Conservation (phyloP, 2,888 invertebrate genomes). For the Sinodicranocentrus sp. region DNA sequence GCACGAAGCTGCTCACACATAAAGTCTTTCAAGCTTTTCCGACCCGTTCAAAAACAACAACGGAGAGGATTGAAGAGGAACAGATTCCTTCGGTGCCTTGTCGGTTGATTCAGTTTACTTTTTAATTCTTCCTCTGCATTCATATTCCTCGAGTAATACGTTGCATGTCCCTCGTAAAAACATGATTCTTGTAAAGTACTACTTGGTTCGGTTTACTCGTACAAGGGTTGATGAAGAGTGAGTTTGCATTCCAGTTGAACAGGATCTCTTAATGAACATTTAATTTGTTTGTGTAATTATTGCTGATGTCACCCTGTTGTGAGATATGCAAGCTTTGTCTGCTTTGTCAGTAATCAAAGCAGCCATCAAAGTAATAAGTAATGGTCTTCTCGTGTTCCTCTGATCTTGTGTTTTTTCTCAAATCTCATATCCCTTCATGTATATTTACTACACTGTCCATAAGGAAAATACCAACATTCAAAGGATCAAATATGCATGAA, state of each 20-base stretch:
- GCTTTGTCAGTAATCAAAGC: constrained; percentile 15
- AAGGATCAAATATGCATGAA: not conserved
- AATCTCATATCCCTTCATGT: too few species aligned
- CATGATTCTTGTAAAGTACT: constrained; percentile 26
- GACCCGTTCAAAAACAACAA: too few species aligned
- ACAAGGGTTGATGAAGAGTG: constrained; percentile 17
- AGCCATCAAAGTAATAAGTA: constrained; percentile 5
- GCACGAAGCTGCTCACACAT: too few species aligned
- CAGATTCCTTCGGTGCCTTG: too few species aligned
- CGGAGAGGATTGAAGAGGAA: too few species aligned
- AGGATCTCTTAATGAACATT: constrained; percentile 58
- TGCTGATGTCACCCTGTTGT: constrained; percentile 70
- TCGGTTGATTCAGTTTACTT: too few species aligned
- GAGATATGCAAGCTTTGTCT: not conserved
- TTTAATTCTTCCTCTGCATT: not conserved
- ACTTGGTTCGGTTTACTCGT: constrained; percentile 14
- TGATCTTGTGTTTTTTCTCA: constrained; percentile 1
- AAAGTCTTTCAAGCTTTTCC: too few species aligned
- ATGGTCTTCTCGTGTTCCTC: constrained; percentile 10
- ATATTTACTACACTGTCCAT: too few species aligned
- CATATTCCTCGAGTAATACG: not conserved
- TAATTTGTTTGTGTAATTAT: constrained; percentile 70
- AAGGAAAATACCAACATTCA: too few species aligned
- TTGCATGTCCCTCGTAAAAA: constrained; percentile 13
- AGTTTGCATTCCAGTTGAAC: constrained; percentile 47